Conservation (phyloP, 2,888 invertebrate species). For the Cataglyphis albicans region DNA sequence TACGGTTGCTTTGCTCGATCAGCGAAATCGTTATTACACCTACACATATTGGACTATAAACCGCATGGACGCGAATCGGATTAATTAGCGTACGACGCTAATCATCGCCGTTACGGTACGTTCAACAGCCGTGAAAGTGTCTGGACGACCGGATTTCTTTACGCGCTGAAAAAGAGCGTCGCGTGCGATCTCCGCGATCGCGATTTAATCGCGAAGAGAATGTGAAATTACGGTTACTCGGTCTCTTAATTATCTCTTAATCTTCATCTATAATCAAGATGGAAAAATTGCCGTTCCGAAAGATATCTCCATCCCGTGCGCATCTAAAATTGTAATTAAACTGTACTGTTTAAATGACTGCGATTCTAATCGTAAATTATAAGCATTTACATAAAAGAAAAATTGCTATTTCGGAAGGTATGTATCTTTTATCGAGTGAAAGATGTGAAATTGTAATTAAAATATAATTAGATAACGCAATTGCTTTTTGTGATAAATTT, state of each 20-base stretch:
- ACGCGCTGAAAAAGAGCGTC: conserved; percentile 33
- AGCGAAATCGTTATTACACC: conserved; percentile 8
- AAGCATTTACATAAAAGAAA: neutral
- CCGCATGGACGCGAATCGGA: conserved; percentile 45
- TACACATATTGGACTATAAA: neutral
- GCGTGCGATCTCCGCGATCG: conserved; percentile 11
- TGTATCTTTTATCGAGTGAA: neutral
- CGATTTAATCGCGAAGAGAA: conserved; percentile 9
- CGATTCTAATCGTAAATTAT: neutral
- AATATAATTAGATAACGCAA: conserved; percentile 7
- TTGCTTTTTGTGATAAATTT: neutral
- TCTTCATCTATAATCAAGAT: neutral
- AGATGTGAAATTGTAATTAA: conserved; percentile 23
- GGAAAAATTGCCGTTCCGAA: neutral
- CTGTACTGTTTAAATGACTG: neutral
- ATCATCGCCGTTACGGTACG: conserved; percentile 53
- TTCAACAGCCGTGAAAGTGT: conserved; percentile 63
- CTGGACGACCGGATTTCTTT: conserved; percentile 34
- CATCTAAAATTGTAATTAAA: conserved; percentile 32
- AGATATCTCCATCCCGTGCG: neutral
- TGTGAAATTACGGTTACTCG: neutral
- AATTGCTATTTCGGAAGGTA: neutral
- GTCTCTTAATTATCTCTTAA: conserved; percentile 19
- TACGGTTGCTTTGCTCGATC: neutral
- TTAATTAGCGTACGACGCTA: conserved; percentile 64